Evolutionary conservation across 2,113 vertebrate genomes (phyloP), one percentile per base, ranked within the genome.

Genomic region (Glaucomys volans): DNA sequence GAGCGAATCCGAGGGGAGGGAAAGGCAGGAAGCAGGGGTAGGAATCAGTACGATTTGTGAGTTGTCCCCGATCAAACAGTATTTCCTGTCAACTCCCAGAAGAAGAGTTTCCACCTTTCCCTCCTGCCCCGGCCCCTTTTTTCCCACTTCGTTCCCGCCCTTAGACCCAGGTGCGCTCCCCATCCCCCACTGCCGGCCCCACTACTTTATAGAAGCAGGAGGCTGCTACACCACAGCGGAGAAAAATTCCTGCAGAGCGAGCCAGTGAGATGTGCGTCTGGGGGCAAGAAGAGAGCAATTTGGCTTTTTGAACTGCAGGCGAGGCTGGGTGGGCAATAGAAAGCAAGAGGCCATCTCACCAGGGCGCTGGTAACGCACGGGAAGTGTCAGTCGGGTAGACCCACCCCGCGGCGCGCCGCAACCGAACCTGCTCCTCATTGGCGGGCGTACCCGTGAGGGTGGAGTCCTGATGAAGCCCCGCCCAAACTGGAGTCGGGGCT

Each of bases 401-500:
- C 30, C 62, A 1, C 4, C 35, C 2, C 2, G 35, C 18, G 72
- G 87, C 47, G 72, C 66, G 22, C 28, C 12, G 17, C 84, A 71
- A n/a, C 77, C 1, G 32, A 0, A 5, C 6, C n/a, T 0, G 32
- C 37, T 42, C 40, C 81, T 64, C 0, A 89, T 93, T 93, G 97
- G 95, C 26, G 0, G 44, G 75, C 3, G 28, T 0, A 71, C 14
- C 7, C 0, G 0, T 0, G 47, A 81, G 89, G 97, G 97, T 69
- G 97, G 93, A 4, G 44, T 16, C 74, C 3, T 0, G 0, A 1
- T 0, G 11, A 35, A 50, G 4, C 66, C 10, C 82, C 84, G 87
- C 93, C 96, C 87, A 5, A 26, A 0, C 1, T 24, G 16, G 24
- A 5, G 0, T 50, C 2, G 0, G 9, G 12, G 4, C n/a, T 0